Evolutionary conservation across 1,140 invertebrate species (phyloP).

Genomic region (Macrostomum lignano): DNA sequence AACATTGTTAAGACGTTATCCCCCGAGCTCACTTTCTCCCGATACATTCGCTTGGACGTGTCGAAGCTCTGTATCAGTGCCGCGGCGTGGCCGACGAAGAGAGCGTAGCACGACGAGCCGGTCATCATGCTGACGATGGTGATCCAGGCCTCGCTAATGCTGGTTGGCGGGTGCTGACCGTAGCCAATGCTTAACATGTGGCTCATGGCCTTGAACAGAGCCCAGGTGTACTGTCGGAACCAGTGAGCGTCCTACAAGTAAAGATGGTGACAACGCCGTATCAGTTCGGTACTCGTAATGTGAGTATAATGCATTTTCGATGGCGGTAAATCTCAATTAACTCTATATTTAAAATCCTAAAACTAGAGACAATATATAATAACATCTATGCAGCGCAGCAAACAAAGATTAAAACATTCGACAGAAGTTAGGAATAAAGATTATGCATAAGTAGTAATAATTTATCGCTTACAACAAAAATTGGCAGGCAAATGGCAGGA

Average conservation of each 20-base stretch:
- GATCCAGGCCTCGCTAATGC: slow-evolving; percentile 86
- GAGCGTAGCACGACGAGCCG: slow-evolving; percentile 60
- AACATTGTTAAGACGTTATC: not conserved
- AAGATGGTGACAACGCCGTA: too few relatives aligned
- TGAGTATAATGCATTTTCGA: too few relatives aligned
- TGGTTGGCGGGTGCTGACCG: slow-evolving; percentile 63
- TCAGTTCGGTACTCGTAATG: too few relatives aligned
- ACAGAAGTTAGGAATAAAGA: too few relatives aligned
- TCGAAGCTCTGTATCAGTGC: slow-evolving; percentile 92
- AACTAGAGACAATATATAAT: too few relatives aligned
- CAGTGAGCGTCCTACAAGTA: slow-evolving; percentile 54
- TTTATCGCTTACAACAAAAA: too few relatives aligned
- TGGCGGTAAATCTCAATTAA: too few relatives aligned
- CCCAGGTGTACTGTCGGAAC: slow-evolving; percentile 93
- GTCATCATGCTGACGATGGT: slow-evolving; percentile 87
- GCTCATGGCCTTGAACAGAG: slow-evolving; percentile 89
- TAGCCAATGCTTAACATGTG: slow-evolving; percentile 87
- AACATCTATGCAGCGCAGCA: too few relatives aligned
- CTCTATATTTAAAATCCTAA: too few relatives aligned
- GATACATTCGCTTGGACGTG: slow-evolving; percentile 75
- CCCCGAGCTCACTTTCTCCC: slow-evolving; percentile 53
- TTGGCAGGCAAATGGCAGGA: too few relatives aligned
- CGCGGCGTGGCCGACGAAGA: slow-evolving; percentile 85
- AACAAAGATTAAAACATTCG: too few relatives aligned
- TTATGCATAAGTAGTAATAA: too few relatives aligned